Conservation (phyloP, 2,113 vertebrate species). For the Morone saxatilis region DNA sequence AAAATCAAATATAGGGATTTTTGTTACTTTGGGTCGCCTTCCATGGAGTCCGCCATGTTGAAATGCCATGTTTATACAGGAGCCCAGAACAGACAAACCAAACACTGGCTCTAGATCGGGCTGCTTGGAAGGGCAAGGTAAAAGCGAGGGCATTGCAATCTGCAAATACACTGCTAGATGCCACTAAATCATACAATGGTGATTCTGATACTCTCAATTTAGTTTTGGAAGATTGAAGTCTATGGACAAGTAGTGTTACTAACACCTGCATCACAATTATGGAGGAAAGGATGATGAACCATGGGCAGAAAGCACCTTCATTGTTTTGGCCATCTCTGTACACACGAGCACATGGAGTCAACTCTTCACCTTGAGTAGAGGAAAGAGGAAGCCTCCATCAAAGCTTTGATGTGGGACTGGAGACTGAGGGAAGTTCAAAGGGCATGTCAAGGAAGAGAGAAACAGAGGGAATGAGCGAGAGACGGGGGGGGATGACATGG, state of each 20-base stretch:
- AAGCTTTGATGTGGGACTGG: slow-evolving; percentile 75
- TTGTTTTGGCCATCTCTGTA: slow-evolving; percentile 31
- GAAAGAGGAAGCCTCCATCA: slow-evolving; percentile 71
- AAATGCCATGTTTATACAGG: too few relatives aligned
- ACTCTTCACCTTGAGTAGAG: slow-evolving; percentile 75
- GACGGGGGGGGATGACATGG: slow-evolving; percentile 37
- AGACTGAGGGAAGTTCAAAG: slow-evolving; percentile 77
- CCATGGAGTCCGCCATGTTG: too few relatives aligned
- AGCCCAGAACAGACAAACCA: too few relatives aligned
- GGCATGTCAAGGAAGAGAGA: slow-evolving; percentile 64
- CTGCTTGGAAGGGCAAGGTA: too few relatives aligned
- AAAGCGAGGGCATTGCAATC: too few relatives aligned
- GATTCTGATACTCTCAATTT: not conserved
- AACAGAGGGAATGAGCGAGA: slow-evolving; percentile 60
- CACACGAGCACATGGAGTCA: slow-evolving; percentile 31
- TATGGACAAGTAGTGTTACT: too few relatives aligned
- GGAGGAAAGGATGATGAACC: slow-evolving; percentile 7
- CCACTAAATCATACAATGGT: not conserved
- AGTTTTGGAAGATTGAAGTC: not conserved
- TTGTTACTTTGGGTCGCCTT: too few relatives aligned
- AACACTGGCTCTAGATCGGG: too few relatives aligned
- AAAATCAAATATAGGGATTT: not conserved
- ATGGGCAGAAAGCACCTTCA: not conserved
- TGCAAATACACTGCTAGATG: too few relatives aligned
- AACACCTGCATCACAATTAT: slow-evolving; percentile 4